Conservation (phyloP, 2,888 invertebrate genomes). For the Philonicus albiceps region DNA sequence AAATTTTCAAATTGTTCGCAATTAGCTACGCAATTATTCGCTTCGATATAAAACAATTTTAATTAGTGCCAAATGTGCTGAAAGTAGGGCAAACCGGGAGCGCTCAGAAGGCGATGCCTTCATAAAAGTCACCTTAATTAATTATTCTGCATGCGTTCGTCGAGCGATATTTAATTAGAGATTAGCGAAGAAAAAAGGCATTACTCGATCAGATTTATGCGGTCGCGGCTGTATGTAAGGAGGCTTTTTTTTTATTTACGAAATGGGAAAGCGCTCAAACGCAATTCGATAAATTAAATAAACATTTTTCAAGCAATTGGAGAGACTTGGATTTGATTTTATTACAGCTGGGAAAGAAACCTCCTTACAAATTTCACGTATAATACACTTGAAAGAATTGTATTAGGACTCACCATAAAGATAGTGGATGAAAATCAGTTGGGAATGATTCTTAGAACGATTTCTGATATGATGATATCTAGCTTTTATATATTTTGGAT, state of each 20-base stretch:
- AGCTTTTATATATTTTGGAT: background rate
- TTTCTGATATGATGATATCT: background rate
- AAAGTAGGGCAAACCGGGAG: constrained; percentile 48
- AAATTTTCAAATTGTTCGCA: constrained; percentile 42
- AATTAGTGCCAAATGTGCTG: constrained; percentile 52
- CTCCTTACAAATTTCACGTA: background rate
- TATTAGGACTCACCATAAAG: background rate
- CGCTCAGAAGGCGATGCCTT: constrained; percentile 5
- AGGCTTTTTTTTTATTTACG: background rate
- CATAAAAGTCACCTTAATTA: constrained; percentile 34
- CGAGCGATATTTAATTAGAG: constrained; percentile 32
- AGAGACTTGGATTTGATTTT: background rate
- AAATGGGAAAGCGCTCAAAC: background rate
- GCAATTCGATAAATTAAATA: background rate
- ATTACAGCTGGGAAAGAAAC: background rate
- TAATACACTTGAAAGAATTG: background rate
- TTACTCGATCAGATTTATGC: background rate
- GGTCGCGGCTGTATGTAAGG: background rate
- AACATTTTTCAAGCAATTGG: background rate
- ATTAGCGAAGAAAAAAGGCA: constrained; percentile 9
- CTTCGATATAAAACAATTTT: constrained; percentile 51
- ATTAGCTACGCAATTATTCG: constrained; percentile 52
- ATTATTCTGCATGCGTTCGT: constrained; percentile 31
- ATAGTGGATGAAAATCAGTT: background rate
- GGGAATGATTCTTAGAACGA: background rate